Percentiles rank a stretch among this genome's conserved stretches.
Conservation (phyloP, 2,888 invertebrate genomes). For the Patella depressa region DNA sequence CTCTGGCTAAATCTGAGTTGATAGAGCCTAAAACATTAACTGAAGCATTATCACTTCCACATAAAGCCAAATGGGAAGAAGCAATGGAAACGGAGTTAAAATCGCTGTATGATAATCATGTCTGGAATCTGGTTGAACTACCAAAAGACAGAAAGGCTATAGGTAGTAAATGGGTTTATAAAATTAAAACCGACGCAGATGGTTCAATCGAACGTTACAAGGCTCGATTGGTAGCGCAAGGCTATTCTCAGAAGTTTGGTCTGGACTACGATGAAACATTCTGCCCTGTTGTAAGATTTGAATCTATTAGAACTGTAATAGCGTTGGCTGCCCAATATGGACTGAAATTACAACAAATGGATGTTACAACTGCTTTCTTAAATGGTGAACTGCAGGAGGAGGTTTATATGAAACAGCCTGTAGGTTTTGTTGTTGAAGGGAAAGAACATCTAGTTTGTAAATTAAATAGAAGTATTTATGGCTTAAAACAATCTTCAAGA, state of each 20-base stretch:
- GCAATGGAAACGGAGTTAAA: slow-evolving; percentile 28
- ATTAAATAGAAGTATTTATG: background rate
- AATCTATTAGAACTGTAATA: slow-evolving; percentile 38
- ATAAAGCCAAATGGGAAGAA: slow-evolving; percentile 16
- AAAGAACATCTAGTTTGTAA: background rate
- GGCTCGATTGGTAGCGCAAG: slow-evolving; percentile 43
- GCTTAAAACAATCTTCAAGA: no score
- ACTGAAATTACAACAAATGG: no score
- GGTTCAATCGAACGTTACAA: slow-evolving; percentile 40
- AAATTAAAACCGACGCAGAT: slow-evolving; percentile 34
- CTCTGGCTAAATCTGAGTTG: no score
- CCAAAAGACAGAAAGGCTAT: slow-evolving; percentile 14
- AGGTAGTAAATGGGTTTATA: slow-evolving; percentile 23
- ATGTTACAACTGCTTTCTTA: slow-evolving; percentile 40
- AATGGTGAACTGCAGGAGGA: slow-evolving; percentile 42
- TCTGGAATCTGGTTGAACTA: slow-evolving; percentile 16
- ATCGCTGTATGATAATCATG: slow-evolving; percentile 17
- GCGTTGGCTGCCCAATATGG: slow-evolving; percentile 38
- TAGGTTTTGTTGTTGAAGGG: slow-evolving; percentile 24
- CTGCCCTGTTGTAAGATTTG: slow-evolving; percentile 38
- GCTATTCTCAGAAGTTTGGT: slow-evolving; percentile 38
- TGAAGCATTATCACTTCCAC: no score
- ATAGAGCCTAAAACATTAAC: no score
- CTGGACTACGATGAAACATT: slow-evolving; percentile 49
- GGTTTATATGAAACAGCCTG: slow-evolving; percentile 44